These are phyloP conservation scores for Sebastes cheni DNA, from an alignment of 2,797 vertebrate species.

Conservation along the genomic window DNA sequence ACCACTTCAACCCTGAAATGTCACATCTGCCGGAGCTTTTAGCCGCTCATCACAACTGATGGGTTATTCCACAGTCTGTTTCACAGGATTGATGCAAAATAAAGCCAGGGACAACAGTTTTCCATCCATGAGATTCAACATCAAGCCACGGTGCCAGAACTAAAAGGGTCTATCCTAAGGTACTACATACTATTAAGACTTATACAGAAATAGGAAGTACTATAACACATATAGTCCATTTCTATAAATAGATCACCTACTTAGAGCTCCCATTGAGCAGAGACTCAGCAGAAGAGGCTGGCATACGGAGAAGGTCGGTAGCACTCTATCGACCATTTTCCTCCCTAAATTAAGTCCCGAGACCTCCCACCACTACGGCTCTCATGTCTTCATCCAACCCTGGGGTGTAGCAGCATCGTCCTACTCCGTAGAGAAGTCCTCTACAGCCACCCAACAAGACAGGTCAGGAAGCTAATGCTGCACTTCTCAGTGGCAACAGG, in stretches of 20 bases:
- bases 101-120: conserved; percentile 8
- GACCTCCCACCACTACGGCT: neutral
- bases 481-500: conserved; percentile 41
- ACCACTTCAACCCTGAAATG: conserved; percentile 48
- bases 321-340: conserved; percentile 54
- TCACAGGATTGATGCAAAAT: conserved; percentile 26
- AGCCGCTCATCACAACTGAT: conserved; percentile 30
- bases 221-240: neutral
- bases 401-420: neutral
- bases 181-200: neutral
- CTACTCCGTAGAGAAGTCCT: conserved; percentile 8
- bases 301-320: conserved; percentile 49
- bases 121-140: conserved; percentile 19
- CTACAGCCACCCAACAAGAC: conserved; percentile 26
- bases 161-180: neutral
- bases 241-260: conserved; percentile 56
- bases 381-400: conserved; percentile 23
- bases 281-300: conserved; percentile 65
- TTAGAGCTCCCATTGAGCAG: conserved; percentile 65
- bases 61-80: conserved; percentile 31
- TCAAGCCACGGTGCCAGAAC: neutral
- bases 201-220: neutral
- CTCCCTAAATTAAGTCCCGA: conserved; percentile 20
- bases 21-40: conserved; percentile 52
- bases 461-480: conserved; percentile 28